Conservation (phyloP, 2,797 vertebrate genomes). For the Pyrocephalus nanus region DNA sequence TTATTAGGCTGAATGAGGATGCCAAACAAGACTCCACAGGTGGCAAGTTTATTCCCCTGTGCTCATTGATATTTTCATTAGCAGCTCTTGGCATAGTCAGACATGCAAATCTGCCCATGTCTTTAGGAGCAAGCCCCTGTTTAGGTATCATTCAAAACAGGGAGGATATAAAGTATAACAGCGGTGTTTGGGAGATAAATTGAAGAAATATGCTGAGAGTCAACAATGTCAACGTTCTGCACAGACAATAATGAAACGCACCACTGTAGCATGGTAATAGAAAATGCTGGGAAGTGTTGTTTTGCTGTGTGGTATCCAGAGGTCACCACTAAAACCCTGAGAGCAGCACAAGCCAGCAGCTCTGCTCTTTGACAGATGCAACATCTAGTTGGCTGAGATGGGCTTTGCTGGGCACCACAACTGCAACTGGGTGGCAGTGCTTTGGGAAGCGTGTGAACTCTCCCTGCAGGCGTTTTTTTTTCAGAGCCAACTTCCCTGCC, state of each 20-base stretch:
- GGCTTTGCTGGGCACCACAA: background rate
- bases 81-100: slow-evolving; percentile 24
- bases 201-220: background rate
- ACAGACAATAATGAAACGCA: background rate
- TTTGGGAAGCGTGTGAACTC: background rate
- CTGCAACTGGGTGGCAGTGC: rapidly evolving
- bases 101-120: background rate
- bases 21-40: slow-evolving; percentile 61
- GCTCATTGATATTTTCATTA: slow-evolving; percentile 36
- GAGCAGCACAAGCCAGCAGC: background rate
- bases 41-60: slow-evolving; percentile 53
- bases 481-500: background rate
- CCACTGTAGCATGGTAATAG: background rate
- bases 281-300: background rate
- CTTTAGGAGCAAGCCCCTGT: background rate
- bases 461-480: background rate
- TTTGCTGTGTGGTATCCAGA: background rate
- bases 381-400: rapidly evolving
- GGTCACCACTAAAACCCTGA: background rate
- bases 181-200: background rate
- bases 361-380: background rate
- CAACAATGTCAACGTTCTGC: background rate
- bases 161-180: background rate
- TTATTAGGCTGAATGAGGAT: slow-evolving; percentile 61
- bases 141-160: background rate